Evolutionary conservation across 1,140 invertebrate genomes (phyloP).

Genomic region (Bombus superbus): DNA sequence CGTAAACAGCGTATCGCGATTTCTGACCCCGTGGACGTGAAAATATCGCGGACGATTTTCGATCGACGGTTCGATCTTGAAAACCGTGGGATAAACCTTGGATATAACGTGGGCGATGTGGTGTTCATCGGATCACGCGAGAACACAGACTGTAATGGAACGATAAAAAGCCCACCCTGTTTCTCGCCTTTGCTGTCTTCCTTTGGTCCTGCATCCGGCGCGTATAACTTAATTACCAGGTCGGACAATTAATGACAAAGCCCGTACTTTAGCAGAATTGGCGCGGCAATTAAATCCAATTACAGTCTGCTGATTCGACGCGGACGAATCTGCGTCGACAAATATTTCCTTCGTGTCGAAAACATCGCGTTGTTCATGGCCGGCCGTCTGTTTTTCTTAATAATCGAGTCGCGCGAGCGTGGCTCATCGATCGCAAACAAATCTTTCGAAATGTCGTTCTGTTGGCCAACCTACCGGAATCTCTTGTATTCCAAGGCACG

Average conservation of each 20-base stretch:
- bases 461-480: neutral
- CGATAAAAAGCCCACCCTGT: slow-evolving; percentile 18
- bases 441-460: neutral
- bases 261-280: neutral
- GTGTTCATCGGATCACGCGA: slow-evolving; percentile 23
- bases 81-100: neutral
- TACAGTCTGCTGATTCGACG: slow-evolving; percentile 25
- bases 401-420: neutral
- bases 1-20: slow-evolving; percentile 34
- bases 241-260: slow-evolving; percentile 24
- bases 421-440: slow-evolving; percentile 9
- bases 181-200: neutral
- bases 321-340: slow-evolving; percentile 23
- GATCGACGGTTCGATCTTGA: neutral
- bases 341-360: slow-evolving; percentile 21
- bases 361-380: neutral
- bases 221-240: slow-evolving; percentile 45
- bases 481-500: neutral
- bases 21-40: neutral
- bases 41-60: neutral
- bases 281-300: slow-evolving; percentile 44
- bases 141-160: slow-evolving; percentile 1
- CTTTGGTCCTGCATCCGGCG: neutral
- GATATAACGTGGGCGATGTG: neutral
- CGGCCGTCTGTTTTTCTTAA: neutral